These are phyloP conservation scores for Tipula confusa DNA, from an alignment of 2,888 invertebrate species.

Conservation along the genomic window DNA sequence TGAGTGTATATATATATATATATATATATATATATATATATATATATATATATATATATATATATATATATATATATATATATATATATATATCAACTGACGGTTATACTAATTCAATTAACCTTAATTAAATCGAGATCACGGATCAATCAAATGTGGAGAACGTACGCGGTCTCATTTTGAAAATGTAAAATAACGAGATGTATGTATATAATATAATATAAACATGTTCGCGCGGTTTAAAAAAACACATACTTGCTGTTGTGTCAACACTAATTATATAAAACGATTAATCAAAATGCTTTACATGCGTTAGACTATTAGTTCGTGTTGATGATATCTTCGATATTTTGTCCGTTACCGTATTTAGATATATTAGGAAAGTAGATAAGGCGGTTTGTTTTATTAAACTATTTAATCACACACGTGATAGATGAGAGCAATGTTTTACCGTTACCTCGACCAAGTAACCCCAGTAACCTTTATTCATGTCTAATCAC, in stretches of 20 bases:
- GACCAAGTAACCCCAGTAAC: too few relatives aligned
- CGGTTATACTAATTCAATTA: not conserved
- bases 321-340: not conserved
- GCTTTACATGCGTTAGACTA: not conserved
- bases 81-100: too few relatives aligned
- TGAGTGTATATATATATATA: too few relatives aligned
- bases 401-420: not conserved
- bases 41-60: too few relatives aligned
- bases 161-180: conserved; percentile 1
- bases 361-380: not conserved
- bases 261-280: not conserved
- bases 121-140: conserved; percentile 12
- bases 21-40: too few relatives aligned
- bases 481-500: too few relatives aligned
- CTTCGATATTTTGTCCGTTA: not conserved
- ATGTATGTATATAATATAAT: too few relatives aligned
- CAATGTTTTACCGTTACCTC: too few relatives aligned
- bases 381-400: not conserved
- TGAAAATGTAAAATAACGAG: not conserved
- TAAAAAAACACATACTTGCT: not conserved
- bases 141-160: not conserved
- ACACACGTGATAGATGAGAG: too few relatives aligned
- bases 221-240: not conserved
- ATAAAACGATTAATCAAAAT: not conserved
- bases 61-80: too few relatives aligned